These are phyloP conservation scores for Chrosomus eos DNA, from an alignment of 2,797 vertebrate genomes.

Conservation along the genomic window DNA sequence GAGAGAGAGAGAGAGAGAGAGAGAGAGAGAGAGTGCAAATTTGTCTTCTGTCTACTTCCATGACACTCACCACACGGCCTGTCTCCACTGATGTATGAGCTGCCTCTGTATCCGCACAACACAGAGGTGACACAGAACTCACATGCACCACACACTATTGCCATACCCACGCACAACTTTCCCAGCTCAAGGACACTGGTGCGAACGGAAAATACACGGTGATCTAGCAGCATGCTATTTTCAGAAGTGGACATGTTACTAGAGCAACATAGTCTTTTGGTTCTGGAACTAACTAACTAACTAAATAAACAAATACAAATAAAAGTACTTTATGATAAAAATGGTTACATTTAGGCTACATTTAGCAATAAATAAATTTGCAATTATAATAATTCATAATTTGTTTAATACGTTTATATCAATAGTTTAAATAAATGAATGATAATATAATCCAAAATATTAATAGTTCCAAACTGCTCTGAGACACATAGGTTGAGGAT, in stretches of 20 bases:
- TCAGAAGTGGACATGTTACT: background rate
- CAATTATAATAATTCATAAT: background rate
- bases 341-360: too few species aligned
- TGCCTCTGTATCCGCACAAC: conserved; percentile 65
- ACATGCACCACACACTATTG: conserved; percentile 48
- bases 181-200: conserved; percentile 58
- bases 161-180: conserved; percentile 28
- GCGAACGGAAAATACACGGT: conserved; percentile 6
- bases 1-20: conserved; percentile 3
- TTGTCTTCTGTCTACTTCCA: conserved; percentile 62
- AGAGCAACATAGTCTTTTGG: background rate
- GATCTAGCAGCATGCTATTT: conserved; percentile 1
- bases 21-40: conserved; percentile 15
- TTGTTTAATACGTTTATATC: background rate
- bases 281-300: background rate
- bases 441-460: background rate
- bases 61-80: conserved; percentile 75
- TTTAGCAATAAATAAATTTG: background rate
- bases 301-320: background rate
- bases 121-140: conserved; percentile 62
- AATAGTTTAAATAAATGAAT: background rate
- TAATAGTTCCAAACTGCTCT: too few species aligned
- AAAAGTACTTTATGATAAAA: background rate
- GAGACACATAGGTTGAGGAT: too few species aligned
- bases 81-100: conserved; percentile 78